Evolutionary conservation across 2,797 vertebrate species (phyloP).

Genomic region (Hoplostethus mediterraneus): DNA sequence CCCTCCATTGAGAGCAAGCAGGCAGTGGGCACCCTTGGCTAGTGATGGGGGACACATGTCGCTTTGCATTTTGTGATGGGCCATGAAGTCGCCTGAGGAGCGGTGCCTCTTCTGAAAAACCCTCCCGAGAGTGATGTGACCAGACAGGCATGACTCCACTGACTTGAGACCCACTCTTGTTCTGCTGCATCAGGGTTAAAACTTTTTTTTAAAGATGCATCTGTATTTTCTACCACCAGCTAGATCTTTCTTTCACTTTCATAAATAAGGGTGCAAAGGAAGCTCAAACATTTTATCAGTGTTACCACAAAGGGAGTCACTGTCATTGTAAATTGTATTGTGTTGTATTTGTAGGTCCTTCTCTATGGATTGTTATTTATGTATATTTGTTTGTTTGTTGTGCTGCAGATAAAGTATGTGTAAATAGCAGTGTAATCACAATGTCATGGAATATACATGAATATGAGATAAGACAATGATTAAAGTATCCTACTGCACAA

Average conservation of each 20-base stretch:
- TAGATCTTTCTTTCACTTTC: background rate
- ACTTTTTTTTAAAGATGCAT: slow-evolving; percentile 28
- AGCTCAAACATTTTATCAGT: background rate
- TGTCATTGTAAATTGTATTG: background rate
- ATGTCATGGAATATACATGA: background rate
- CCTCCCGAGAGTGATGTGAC: slow-evolving; percentile 60
- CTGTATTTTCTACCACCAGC: slow-evolving; percentile 19
- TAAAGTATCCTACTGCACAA: background rate
- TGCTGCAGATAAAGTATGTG: background rate
- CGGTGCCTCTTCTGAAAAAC: slow-evolving; percentile 57
- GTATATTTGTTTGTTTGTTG: slow-evolving; percentile 6
- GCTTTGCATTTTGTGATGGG: slow-evolving; percentile 70
- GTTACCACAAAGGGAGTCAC: background rate
- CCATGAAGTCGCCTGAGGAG: slow-evolving; percentile 60
- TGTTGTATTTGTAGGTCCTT: background rate
- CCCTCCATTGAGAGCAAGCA: slow-evolving; percentile 50
- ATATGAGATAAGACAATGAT: background rate
- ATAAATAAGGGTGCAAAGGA: slow-evolving; percentile 1
- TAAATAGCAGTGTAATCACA: background rate
- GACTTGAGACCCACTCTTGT: slow-evolving; percentile 48
- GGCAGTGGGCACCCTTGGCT: slow-evolving; percentile 66
- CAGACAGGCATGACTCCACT: slow-evolving; percentile 64
- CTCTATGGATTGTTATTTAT: background rate
- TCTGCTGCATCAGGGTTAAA: slow-evolving; percentile 45
- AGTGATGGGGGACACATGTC: slow-evolving; percentile 63